Evolutionary conservation across 53 echinoderm and acorn worm genomes (phyloP), one percentile per base, ranked within the genome.

Genomic region (Luidia sarsii): DNA sequence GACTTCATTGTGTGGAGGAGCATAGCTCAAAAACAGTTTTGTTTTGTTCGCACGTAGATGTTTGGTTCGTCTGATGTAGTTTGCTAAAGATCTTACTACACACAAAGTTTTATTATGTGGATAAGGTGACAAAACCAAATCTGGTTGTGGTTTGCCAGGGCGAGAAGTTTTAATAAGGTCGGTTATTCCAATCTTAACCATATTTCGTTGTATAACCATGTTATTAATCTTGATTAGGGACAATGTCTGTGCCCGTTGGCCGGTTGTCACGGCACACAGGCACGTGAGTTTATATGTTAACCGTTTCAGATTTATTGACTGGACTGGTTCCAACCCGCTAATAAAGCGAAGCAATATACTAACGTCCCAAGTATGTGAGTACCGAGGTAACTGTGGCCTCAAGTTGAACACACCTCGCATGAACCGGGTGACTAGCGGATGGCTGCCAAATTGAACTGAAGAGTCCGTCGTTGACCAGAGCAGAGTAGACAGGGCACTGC

Each of bases 221-320:
- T 71, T 71, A 3, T 10, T 15, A 9, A 71, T 24, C 52, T 71
- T 30, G 37, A 48, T 53, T 10, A 53, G 53, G 34, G 54, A 51
- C 36, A 71, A 68, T 4, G 71, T 71, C 16, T 71, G 54, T 20
- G 37, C 48, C 37, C 54, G n/a, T 22, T 53, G 71, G 22, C 54
- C 71, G 18, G 70, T 70, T 24, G 70, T 70, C 18, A 70, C 11
- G 15, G 70, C 29, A 50, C 39, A 30, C 33, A 50, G 50, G 50
- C 50, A 69, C 7, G 28, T 20, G 3, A 50, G 50, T 70, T 70
- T 70, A 50, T 50, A 70, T 9, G 70, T 70, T 33, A 70, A 32
- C 5, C n/a, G 51, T 33, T 70, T 70, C 31, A 70, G 33, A 22
- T 33, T 48, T 32, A 50, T 49, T 30, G 70, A 50, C 4, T 30